Evolutionary conservation across 2,888 invertebrate genomes (phyloP), one percentile per base, ranked within the genome.

Genomic region (Cacoxenus indagator): DNA sequence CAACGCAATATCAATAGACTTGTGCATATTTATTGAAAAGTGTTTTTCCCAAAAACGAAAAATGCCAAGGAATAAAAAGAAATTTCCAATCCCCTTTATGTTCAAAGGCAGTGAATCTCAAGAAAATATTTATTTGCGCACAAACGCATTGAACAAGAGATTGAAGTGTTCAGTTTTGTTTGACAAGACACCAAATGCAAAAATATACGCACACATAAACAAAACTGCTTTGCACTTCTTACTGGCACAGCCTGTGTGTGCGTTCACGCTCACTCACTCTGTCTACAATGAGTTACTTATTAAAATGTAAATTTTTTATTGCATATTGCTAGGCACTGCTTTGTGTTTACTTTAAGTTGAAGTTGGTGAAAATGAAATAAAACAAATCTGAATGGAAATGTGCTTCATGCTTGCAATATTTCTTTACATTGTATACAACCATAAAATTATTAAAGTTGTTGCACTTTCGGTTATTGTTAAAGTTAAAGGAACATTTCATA

Each of bases 221-320:
- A 37, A 37, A 37, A 37, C n/a, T n/a, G n/a, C n/a, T n/a, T n/a
- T 4, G 8, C 5, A 37, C 37, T 37, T 37, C 37, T 2, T 14
- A 4, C 37, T 11, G 3, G 14, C 1, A 11, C 3, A 5, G 8
- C 14, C 31, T 9, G 4, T 2, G 37, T 37, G 8, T 0, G 8
- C 14, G 37, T 37, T 37, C 9, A 11, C 14, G 3, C 14, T 4
- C 37, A 37, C 14, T 4, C 37, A 29, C 31, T 57, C 17, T 29
- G 14, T 57, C 29, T 57, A n/a, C 29, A 14, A n/a, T n/a, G n/a
- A n/a, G n/a, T 27, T n/a, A n/a, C 78, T 82, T 81, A 80, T 80
- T 81, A 80, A 80, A 82, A 80, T 80, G 80, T 82, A 80, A 80
- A 80, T 80, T 80, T n/a, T 82, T 80, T 80, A 80, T 80, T 80